Evolutionary conservation across 2,888 invertebrate species (phyloP).

Genomic region (Bellardia bayeri): DNA sequence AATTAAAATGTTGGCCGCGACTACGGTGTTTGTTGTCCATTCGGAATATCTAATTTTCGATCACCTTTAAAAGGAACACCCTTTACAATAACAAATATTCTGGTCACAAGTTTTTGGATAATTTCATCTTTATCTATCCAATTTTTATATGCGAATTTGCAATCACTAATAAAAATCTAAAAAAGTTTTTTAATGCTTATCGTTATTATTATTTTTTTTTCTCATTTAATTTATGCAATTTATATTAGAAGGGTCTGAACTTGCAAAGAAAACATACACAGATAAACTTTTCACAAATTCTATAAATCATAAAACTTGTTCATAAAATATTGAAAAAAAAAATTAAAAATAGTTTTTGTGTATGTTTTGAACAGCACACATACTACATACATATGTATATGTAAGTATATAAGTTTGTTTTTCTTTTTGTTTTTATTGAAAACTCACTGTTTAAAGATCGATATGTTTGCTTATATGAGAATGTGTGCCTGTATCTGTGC

Average conservation of each 20-base stretch:
- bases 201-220: background rate
- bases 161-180: background rate
- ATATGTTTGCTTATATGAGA: slow-evolving; percentile 18
- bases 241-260: slow-evolving; percentile 15
- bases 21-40: too few relatives aligned
- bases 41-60: too few relatives aligned
- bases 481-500: slow-evolving; percentile 47
- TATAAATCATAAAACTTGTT: slow-evolving; percentile 59
- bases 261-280: slow-evolving; percentile 14
- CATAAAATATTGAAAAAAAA: slow-evolving; percentile 5
- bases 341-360: background rate
- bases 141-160: background rate
- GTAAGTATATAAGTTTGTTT: background rate
- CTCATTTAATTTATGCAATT: slow-evolving; percentile 47
- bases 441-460: slow-evolving; percentile 19
- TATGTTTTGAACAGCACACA: background rate
- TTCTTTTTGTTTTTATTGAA: background rate
- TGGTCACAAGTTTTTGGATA: slow-evolving; percentile 2
- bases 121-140: background rate
- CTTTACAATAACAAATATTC: too few relatives aligned
- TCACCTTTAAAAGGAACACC: too few relatives aligned
- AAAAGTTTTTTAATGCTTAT: too few relatives aligned
- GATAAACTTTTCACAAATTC: slow-evolving; percentile 47
- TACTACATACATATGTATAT: background rate
- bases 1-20: too few relatives aligned